Percentiles rank a stretch among this genome's conserved stretches.
phyloP scores from a whole-genome alignment of 1,140 invertebrate genomes.

The Musca domestica region DNA sequence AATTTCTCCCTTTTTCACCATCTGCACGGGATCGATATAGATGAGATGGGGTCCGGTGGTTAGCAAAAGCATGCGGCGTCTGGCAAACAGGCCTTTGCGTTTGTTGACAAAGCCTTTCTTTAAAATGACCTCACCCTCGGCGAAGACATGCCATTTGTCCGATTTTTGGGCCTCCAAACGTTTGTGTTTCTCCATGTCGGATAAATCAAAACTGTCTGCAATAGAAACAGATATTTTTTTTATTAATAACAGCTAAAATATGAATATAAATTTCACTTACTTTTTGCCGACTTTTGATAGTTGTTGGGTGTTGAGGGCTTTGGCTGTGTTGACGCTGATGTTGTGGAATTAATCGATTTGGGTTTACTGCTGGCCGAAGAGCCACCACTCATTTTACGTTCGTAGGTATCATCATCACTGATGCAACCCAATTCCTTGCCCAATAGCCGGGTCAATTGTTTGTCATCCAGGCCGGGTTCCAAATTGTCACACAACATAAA shows the following conservation, averaged over 20 bases:
- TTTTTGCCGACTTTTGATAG: constrained; percentile 11
- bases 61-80: constrained; percentile 89
- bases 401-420: constrained; percentile 7
- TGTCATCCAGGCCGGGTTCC: constrained; percentile 81
- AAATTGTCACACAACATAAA: constrained; percentile 73
- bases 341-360: too few relatives aligned
- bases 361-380: not conserved
- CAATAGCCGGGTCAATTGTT: constrained; percentile 72
- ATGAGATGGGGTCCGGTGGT: constrained; percentile 93
- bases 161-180: constrained; percentile 74
- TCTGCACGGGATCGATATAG: constrained; percentile 93
- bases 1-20: constrained; percentile 94
- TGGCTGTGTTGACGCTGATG: too few relatives aligned
- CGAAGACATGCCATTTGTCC: constrained; percentile 81
- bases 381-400: constrained; percentile 31
- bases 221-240: too few relatives aligned
- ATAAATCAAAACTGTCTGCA: constrained; percentile 46
- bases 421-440: constrained; percentile 65
- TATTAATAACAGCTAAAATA: too few relatives aligned
- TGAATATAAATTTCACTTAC: not conserved
- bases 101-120: constrained; percentile 95
- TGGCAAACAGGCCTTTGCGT: constrained; percentile 89
- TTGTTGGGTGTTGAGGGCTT: not conserved
- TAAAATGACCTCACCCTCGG: constrained; percentile 82
- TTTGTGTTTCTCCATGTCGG: constrained; percentile 58